A percentile compares a stretch with the other conserved stretches of the same genome.
These are phyloP conservation scores for Cryptotis parvus DNA, from an alignment of 2,113 vertebrate genomes.

Conservation along the genomic window DNA sequence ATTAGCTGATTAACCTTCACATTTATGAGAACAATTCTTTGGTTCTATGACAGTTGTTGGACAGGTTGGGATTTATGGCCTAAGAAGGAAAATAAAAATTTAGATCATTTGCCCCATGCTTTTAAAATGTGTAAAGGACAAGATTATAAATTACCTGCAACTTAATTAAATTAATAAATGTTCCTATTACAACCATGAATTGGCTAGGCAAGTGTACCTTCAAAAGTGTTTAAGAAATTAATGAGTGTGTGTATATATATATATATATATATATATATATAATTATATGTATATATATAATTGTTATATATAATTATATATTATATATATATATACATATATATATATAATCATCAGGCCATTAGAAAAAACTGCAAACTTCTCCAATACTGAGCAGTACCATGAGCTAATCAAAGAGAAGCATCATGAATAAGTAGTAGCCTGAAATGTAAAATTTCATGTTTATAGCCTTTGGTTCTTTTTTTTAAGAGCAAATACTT, in stretches of 20 bases:
- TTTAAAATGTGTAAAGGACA: background rate
- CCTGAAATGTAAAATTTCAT: background rate
- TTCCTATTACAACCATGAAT: background rate
- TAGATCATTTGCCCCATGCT: background rate
- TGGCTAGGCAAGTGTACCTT: background rate
- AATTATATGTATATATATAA: background rate
- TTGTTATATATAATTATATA: too few relatives aligned
- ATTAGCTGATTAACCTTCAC: background rate
- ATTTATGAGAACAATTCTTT: background rate
- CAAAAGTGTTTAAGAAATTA: conserved; percentile 6
- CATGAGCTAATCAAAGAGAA: background rate
- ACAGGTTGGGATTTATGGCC: background rate
- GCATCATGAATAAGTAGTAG: background rate
- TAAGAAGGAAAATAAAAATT: background rate
- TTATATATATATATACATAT: background rate
- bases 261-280: too few relatives aligned
- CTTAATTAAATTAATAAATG: background rate
- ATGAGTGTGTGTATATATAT: too few relatives aligned
- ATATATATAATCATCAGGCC: background rate
- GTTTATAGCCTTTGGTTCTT: background rate
- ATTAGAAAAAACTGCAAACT: background rate
- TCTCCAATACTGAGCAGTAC: background rate
- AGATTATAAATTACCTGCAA: background rate
- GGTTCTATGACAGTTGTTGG: background rate
- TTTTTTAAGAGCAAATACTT: background rate